Evolutionary conservation across 2,113 vertebrate genomes (phyloP).

Genomic region (Leptodactylus fuscus): DNA sequence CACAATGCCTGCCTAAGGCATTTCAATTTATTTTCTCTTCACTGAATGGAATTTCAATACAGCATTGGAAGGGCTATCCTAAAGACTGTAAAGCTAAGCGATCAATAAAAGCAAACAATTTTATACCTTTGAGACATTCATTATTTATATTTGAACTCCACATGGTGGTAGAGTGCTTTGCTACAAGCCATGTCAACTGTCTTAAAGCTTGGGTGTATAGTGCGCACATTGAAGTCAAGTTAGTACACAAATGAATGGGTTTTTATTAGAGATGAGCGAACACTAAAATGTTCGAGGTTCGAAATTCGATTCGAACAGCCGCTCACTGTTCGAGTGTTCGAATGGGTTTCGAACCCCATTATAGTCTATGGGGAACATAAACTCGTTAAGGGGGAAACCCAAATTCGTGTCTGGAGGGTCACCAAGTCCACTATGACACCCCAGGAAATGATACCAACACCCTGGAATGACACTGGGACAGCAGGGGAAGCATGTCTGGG

Average conservation of each 20-base stretch:
- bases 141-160: slow-evolving; percentile 43
- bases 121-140: slow-evolving; percentile 49
- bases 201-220: neutral
- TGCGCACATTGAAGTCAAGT: neutral
- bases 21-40: slow-evolving; percentile 49
- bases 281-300: no score
- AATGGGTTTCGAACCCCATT: no score
- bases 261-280: no score
- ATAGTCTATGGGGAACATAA: no score
- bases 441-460: no score
- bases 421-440: no score
- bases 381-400: no score
- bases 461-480: no score
- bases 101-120: slow-evolving; percentile 45
- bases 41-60: slow-evolving; percentile 47
- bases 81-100: slow-evolving; percentile 28
- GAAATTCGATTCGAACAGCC: no score
- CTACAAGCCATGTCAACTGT: slow-evolving; percentile 12
- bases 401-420: no score
- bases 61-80: slow-evolving; percentile 45
- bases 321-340: no score
- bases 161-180: slow-evolving; percentile 2
- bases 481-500: no score
- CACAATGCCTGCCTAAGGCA: slow-evolving; percentile 43
- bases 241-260: neutral